Evolutionary conservation across 1,140 invertebrate genomes (phyloP), one percentile per base, ranked within the genome.

Genomic region (Melipona quadrifasciata): DNA sequence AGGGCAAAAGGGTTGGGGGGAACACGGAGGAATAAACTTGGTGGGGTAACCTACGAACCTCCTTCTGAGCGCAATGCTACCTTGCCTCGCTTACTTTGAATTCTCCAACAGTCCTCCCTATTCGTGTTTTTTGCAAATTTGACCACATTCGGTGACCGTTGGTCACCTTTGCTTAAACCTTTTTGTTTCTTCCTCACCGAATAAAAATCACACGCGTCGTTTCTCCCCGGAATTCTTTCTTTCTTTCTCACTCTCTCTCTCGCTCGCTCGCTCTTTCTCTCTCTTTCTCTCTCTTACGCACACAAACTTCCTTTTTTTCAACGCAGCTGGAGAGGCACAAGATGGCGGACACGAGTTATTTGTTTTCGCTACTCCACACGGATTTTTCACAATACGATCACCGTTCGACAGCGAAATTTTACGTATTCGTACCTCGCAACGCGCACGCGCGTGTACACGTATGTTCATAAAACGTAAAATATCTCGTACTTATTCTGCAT

Each of bases 61-160:
- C 85, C 84, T 85, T 61, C 55, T 82, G 77, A 82, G 86, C 87
- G 80, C 80, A 74, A 88, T 91, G 91, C 92, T 93, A 93, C 91
- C 93, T 93, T 86, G 88, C 68, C 71, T 84, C 82, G 34, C 77
- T 84, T 71, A 34, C 74, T 73, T 81, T 74, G 65, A 84, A 82
- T 90, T 90, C 87, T 91, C 77, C 86, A 87, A 86, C 85, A 80
- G 86, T 91, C 89, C 91, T 92, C 83, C 87, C 88, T 87, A 82
- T 82, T 73, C 86, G 70, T 73, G 70, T 86, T 72, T 73, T 89
- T 74, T 61, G 86, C 85, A 80, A 85, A 88, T 88, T 90, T 86
- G 85, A 85, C 89, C 89, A 93, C 92, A 93, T 94, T 90, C 93
- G 92, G 90, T 91, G 92, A 93, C 91, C 91, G 89, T 91, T 68